A percentile compares a stretch with the other conserved stretches of the same genome.
Evolutionary conservation across 2,888 invertebrate species (phyloP).

Genomic region (Dioctria linearis): DNA sequence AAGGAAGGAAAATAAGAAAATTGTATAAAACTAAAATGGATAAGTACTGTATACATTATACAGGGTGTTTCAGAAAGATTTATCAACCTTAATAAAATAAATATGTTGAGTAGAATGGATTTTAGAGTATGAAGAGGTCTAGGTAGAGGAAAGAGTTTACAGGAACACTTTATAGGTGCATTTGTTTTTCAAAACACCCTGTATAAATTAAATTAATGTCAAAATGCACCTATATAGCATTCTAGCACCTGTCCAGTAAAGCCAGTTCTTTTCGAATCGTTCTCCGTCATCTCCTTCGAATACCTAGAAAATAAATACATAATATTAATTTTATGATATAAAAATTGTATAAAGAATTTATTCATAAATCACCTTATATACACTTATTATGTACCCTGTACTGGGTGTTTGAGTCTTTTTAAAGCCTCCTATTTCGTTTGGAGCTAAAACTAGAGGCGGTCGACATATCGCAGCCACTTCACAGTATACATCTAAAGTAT

Average conservation of each 20-base stretch:
- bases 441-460: conserved; percentile 79
- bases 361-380: conserved; percentile 78
- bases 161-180: conserved; percentile 1
- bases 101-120: too few relatives aligned
- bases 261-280: conserved; percentile 93
- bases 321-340: not conserved
- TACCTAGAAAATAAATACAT: conserved; percentile 72
- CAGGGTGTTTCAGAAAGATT: too few relatives aligned
- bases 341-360: not conserved
- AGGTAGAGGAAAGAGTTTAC: too few relatives aligned
- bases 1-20: not conserved
- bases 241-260: conserved; percentile 96
- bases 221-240: conserved; percentile 80
- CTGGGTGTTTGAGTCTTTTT: conserved; percentile 85
- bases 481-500: conserved; percentile 89
- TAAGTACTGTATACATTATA: too few relatives aligned
- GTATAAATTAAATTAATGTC: not conserved
- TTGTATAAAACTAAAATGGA: not conserved
- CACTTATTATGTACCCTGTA: conserved; percentile 92
- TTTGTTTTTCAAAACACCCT: not conserved
- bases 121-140: too few relatives aligned
- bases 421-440: conserved; percentile 82
- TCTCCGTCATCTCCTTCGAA: conserved; percentile 96
- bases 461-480: conserved; percentile 93
- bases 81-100: too few relatives aligned